Percentiles rank a stretch among this genome's conserved stretches.
These are phyloP conservation scores for Emys orbicularis DNA, from an alignment of 2,797 vertebrate species.

Conservation along the genomic window DNA sequence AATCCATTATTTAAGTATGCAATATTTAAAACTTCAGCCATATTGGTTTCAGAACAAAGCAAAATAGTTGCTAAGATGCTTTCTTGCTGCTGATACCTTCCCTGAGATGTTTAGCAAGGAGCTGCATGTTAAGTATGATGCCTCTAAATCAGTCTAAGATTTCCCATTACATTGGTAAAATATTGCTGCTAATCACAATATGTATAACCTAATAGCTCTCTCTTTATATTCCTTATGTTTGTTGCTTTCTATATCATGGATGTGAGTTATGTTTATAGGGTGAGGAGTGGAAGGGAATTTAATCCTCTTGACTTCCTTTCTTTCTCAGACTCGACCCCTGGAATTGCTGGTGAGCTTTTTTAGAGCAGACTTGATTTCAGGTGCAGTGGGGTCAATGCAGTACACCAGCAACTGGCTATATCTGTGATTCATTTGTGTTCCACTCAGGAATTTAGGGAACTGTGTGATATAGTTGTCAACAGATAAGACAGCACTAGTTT, in stretches of 20 bases:
- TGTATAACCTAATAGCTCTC: neutral
- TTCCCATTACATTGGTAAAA: slow-evolving; percentile 5
- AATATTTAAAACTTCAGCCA: slow-evolving; percentile 53
- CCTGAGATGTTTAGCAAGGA: slow-evolving; percentile 62
- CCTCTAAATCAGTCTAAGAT: slow-evolving; percentile 40
- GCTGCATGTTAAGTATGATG: slow-evolving; percentile 11
- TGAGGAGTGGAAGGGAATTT: neutral
- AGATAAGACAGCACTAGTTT: neutral
- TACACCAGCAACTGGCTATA: neutral
- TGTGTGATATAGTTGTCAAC: neutral
- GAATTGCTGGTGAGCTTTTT: neutral
- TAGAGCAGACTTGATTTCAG: slow-evolving; percentile 19
- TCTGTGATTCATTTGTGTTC: slow-evolving; percentile 46
- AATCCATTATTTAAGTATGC: slow-evolving; percentile 39
- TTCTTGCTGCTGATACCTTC: slow-evolving; percentile 49
- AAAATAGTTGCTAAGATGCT: slow-evolving; percentile 60
- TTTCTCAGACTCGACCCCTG: neutral
- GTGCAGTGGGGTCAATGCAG: neutral
- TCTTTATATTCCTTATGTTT: neutral
- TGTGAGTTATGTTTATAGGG: neutral
- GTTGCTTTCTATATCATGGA: neutral
- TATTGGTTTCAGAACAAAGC: slow-evolving; percentile 72
- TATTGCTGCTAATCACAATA: accelerated
- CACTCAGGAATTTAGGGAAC: neutral
- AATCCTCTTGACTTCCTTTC: neutral